Percentiles rank a stretch among this genome's conserved stretches.
These are phyloP conservation scores for Cebidichthys violaceus DNA, from an alignment of 2,113 vertebrate genomes.

Conservation along the genomic window DNA sequence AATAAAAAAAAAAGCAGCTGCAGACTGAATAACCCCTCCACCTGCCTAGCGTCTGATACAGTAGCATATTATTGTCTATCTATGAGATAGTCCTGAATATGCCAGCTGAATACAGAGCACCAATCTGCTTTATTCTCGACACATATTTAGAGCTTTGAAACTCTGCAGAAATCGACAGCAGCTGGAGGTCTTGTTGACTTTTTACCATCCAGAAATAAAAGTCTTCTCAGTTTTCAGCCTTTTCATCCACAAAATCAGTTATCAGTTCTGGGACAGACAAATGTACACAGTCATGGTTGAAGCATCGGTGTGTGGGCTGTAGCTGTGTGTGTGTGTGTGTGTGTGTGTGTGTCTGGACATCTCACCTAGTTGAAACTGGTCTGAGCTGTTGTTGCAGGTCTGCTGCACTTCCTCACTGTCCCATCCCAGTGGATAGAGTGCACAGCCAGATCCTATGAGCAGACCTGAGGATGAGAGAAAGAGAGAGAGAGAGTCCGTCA, in stretches of 20 bases:
- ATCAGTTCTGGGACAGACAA: slow-evolving; percentile 18
- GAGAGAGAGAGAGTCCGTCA: slow-evolving; percentile 9
- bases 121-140: slow-evolving; percentile 56
- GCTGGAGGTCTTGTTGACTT: slow-evolving; percentile 39
- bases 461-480: slow-evolving; percentile 84
- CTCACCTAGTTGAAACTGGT: slow-evolving; percentile 95
- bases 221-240: background rate
- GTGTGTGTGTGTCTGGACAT: slow-evolving; percentile 11
- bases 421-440: slow-evolving; percentile 97
- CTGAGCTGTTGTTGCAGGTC: slow-evolving; percentile 94
- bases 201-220: slow-evolving; percentile 25
- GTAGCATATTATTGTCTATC: slow-evolving; percentile 47
- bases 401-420: slow-evolving; percentile 97
- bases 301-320: slow-evolving; percentile 4
- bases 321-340: background rate
- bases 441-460: slow-evolving; percentile 95
- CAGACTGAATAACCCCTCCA: slow-evolving; percentile 33
- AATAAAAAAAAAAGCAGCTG: slow-evolving; percentile 37
- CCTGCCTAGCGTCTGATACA: slow-evolving; percentile 47
- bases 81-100: slow-evolving; percentile 45
- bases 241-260: background rate
- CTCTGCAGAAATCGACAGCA: slow-evolving; percentile 41
- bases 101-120: slow-evolving; percentile 63
- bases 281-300: slow-evolving; percentile 31
- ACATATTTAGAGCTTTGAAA: slow-evolving; percentile 54